Conservation (phyloP, 2,113 vertebrate species). For the Leptobrachium leishanense region DNA sequence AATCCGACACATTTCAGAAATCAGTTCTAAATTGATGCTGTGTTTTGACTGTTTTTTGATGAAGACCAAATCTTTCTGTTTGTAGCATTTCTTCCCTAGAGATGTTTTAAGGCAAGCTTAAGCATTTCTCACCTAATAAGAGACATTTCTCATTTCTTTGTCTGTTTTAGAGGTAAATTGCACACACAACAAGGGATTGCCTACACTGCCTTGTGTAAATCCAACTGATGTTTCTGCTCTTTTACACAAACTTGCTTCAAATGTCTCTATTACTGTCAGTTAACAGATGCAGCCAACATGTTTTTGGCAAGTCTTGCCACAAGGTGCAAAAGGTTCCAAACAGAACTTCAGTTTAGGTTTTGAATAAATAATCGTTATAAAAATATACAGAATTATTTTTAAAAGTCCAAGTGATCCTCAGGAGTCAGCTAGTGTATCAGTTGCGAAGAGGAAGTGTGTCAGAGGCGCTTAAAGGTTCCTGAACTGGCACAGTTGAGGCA, state of each 20-base stretch:
- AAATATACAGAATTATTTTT: too few relatives aligned
- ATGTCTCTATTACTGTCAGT: neutral
- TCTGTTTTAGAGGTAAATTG: conserved; percentile 51
- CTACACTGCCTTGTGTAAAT: conserved; percentile 49
- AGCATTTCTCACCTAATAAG: conserved; percentile 52
- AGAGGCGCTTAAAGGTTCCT: neutral
- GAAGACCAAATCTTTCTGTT: conserved; percentile 61
- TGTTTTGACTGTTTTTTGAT: conserved; percentile 61
- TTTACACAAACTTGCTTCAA: neutral
- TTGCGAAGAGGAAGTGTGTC: conserved; percentile 2
- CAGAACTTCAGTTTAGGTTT: neutral
- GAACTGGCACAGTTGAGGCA: conserved; percentile 45
- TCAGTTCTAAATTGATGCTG: conserved; percentile 45
- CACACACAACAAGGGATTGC: conserved; percentile 45
- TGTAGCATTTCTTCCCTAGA: conserved; percentile 57
- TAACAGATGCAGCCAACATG: neutral
- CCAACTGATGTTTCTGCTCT: conserved; percentile 40
- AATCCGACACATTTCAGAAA: neutral
- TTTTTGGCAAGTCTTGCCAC: neutral
- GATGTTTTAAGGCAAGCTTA: conserved; percentile 58
- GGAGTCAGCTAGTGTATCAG: neutral
- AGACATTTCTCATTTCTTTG: too few relatives aligned
- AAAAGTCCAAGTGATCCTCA: conserved; percentile 31
- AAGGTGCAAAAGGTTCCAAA: neutral
- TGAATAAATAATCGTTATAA: neutral